Evolutionary conservation across 2,113 vertebrate species (phyloP).

Genomic region (Pithys albifrons): DNA sequence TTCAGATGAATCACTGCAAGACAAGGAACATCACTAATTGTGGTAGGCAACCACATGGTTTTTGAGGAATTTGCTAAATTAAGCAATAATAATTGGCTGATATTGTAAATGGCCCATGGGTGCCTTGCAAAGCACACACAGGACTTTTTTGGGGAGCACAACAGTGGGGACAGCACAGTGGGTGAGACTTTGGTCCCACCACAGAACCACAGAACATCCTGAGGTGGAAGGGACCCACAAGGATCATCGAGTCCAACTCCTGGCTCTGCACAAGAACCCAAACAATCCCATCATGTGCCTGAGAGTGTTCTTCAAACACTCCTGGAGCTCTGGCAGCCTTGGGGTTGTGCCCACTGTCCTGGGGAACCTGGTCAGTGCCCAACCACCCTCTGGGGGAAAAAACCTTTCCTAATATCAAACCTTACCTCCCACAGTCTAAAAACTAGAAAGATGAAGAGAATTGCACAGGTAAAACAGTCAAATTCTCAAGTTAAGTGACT

Average conservation of each 20-base stretch:
- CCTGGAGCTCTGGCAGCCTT: not conserved
- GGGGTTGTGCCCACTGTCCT: not conserved
- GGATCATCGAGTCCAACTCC: accelerated
- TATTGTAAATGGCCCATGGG: not conserved
- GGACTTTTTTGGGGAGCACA: not conserved
- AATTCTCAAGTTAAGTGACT: not conserved
- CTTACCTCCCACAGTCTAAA: not conserved
- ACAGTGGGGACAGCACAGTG: not conserved
- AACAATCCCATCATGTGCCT: not conserved
- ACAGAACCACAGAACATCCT: not conserved
- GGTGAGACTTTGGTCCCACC: not conserved
- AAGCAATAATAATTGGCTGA: not conserved
- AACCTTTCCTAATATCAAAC: not conserved
- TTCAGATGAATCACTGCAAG: not conserved
- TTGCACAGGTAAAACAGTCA: not conserved
- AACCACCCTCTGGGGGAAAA: not conserved
- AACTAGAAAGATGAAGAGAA: not conserved
- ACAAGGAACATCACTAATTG: not conserved
- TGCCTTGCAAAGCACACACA: not conserved
- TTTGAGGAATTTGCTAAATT: not conserved
- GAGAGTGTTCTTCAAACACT: accelerated
- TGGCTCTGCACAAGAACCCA: not conserved
- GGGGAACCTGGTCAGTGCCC: not conserved
- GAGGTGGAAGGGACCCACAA: not conserved
- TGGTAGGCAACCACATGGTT: not conserved